Base-by-base conservation (phyloP, 2,113 vertebrate species). In the Muntiacus muntjak region DNA sequence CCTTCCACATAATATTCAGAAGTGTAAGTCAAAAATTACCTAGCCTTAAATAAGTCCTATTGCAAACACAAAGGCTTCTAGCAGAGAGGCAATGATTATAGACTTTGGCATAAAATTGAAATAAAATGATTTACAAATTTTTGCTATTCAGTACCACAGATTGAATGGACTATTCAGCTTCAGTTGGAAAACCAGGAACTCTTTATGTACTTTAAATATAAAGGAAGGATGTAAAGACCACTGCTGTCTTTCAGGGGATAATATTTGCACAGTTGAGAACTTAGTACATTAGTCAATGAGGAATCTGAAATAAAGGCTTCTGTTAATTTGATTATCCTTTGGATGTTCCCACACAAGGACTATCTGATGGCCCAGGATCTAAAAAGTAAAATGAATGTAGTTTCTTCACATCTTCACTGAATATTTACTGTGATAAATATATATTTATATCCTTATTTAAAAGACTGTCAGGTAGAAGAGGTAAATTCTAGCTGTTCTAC, bases 61-160 rank as follows among this genome's bases (percentile, higher is more conserved):
- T 58, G 6, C 4, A 92, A 50, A 74, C 13, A 91, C 87, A 89
- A 92, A 60, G 45, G 11, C 78, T 93, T 97, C 19, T 79, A 79
- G 23, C 10, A 85, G 9, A 86, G 16, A 94, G 16, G 36, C 11
- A 91, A 79, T 30, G 14, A 83, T 95, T 40, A 88, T 8, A 45
- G 25, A 94, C 23, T 58, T 2, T 60, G 5, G 13, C 19, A 89
- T 40, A 52, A 96, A 84, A 87, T 1, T 45, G 50, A 96, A 87
- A 97, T 89, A 74, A 96, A 90, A 64, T 87, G 2, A 91, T 64
- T 91, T 82, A 76, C 62, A 88, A 86, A 81, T 83, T 91, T 94
- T 87, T 91, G 84, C 21, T 86, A 13, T 54, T 86, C 21, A 58
- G 6, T 30, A 89, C 15, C 14, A 2, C 1, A 30, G 45, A 62